A percentile compares a stretch with the other conserved stretches of the same genome.
phyloP scores from a whole-genome alignment of 1,140 invertebrate species.

The Akabosia matsudoensis region DNA sequence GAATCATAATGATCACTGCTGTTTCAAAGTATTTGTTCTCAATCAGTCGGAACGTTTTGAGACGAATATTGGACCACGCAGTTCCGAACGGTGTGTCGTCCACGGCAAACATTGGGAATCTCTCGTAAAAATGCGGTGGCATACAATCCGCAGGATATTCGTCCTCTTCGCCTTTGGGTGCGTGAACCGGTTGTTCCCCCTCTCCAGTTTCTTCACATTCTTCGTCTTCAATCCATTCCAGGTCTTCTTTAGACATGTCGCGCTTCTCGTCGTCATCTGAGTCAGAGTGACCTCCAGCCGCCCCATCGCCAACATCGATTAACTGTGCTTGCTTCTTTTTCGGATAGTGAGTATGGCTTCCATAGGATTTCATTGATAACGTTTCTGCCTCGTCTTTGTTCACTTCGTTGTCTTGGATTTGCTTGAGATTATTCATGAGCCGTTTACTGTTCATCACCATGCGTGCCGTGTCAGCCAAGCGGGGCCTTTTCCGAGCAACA shows the following conservation, averaged over 20 bases:
- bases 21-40: constrained; percentile 99
- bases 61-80: constrained; percentile 83
- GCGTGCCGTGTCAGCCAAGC: constrained; percentile 36
- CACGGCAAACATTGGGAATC: constrained; percentile 72
- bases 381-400: constrained; percentile 19
- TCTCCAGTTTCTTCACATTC: not conserved
- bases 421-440: constrained; percentile 38
- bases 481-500: not conserved
- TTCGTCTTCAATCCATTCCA: constrained; percentile 39
- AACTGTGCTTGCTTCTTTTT: constrained; percentile 77
- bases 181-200: not conserved
- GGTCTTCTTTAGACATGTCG: not conserved
- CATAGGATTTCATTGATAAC: constrained; percentile 74
- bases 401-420: constrained; percentile 18
- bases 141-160: constrained; percentile 88
- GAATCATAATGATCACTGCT: constrained; percentile 95
- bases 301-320: constrained; percentile 65
- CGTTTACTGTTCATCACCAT: constrained; percentile 45
- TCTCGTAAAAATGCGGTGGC: constrained; percentile 80
- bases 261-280: constrained; percentile 59
- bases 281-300: constrained; percentile 50
- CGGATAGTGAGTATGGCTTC: constrained; percentile 82
- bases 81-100: constrained; percentile 88
- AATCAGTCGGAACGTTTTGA: constrained; percentile 88
- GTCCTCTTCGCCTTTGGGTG: constrained; percentile 50